Evolutionary conservation across 2,888 invertebrate species (phyloP), one percentile per base, ranked within the genome.

Genomic region (Chromoteleia sp.): DNA sequence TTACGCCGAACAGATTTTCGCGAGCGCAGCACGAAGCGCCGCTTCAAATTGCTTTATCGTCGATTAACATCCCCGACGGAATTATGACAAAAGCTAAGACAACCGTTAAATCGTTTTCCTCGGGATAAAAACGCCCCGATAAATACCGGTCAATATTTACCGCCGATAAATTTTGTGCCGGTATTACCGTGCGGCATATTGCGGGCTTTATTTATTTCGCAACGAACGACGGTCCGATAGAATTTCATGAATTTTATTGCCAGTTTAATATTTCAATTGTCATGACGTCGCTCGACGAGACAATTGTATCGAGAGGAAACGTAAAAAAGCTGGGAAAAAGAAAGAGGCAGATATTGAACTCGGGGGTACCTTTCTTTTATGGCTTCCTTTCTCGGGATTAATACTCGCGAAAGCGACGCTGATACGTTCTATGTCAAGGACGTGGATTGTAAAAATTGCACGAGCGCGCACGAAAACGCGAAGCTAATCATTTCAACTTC

Each of bases 11-110:
- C 67, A 45, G 52, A 61, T 56, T 65, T 65, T 58, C 59, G 30
- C 43, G 54, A 71, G 12, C 54, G 15, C 10, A 2, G 54, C 54
- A 54, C 30, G 58, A 59, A 45, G 48, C 30, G 54, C 33, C 36
- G 33, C 43, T 15, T 19, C 25, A 56, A 56, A 65, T 67, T 50
- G 50, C 50, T 67, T 75, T 65, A 75, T 39, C 48, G 56, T 14
- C 65, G 59, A 75, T 75, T 76, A 68, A 58, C 67, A 59, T 67
- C 43, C 67, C 48, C 59, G 52, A 41, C 19, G 52, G 43, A 30
- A 56, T 43, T 43, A 58, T 43, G n/a, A 67, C 59, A 59, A 67
- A 75, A 50, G 50, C 58, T 36, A 58, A 65, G 67, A 67, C 63
- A 50, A 48, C 29, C 58, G 65, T 58, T 75, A 63, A 75, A 75